Evolutionary conservation across 2,888 invertebrate genomes (phyloP).

Genomic region (Dyspetes luteomarginatus): DNA sequence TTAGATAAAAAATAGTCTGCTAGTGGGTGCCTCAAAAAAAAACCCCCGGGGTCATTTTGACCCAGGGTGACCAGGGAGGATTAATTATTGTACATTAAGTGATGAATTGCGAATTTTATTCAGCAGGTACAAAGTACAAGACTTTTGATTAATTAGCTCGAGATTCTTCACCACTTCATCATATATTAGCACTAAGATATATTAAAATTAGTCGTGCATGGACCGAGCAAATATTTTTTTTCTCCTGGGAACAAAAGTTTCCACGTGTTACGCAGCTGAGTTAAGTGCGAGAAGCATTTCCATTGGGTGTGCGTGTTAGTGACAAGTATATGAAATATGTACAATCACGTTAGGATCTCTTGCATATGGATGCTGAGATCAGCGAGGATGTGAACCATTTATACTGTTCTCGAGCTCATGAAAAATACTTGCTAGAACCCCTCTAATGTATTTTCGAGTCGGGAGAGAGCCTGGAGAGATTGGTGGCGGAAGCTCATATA

Average conservation of each 20-base stretch:
- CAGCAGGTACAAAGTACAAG: no score
- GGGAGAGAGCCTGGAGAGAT: conserved; percentile 47
- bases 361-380: not conserved
- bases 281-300: not conserved
- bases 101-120: no score
- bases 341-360: not conserved
- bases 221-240: not conserved
- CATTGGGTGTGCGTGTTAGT: not conserved
- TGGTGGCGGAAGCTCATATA: conserved; percentile 71
- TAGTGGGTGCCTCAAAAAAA: no score
- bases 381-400: not conserved
- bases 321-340: conserved; percentile 45
- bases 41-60: no score
- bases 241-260: not conserved
- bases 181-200: no score
- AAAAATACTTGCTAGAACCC: not conserved
- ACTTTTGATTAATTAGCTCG: no score
- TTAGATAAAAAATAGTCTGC: no score
- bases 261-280: not conserved
- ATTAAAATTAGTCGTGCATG: not conserved
- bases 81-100: no score
- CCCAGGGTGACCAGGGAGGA: no score
- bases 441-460: conserved; percentile 47
- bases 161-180: no score
- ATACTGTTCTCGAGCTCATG: not conserved